phyloP scores from a whole-genome alignment of 2,888 invertebrate genomes.

The Rambutsinella grinnellia region DNA sequence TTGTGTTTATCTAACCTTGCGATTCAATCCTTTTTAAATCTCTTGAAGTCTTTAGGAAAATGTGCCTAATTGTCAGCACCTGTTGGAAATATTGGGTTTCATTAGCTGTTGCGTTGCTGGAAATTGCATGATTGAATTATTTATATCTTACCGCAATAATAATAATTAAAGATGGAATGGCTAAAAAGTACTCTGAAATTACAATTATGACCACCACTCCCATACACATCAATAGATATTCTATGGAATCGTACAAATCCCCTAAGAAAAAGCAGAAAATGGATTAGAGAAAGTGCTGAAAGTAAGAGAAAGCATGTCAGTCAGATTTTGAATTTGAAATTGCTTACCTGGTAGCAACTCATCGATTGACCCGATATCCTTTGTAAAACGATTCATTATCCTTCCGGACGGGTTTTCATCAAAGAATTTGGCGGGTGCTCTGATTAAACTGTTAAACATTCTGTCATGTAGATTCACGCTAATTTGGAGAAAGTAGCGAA shows the following conservation, averaged over 20 bases:
- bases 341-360: slow-evolving; percentile 77
- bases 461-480: slow-evolving; percentile 70
- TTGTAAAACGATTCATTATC: slow-evolving; percentile 77
- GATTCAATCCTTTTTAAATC: slow-evolving; percentile 39
- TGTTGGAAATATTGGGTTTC: too few species aligned
- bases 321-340: too few species aligned
- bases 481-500: slow-evolving; percentile 68
- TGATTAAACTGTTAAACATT: slow-evolving; percentile 71
- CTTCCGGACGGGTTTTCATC: slow-evolving; percentile 70
- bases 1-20: neutral
- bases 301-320: too few species aligned
- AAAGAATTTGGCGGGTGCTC: slow-evolving; percentile 62
- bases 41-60: slow-evolving; percentile 34
- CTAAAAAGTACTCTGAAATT: slow-evolving; percentile 69
- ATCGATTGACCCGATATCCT: slow-evolving; percentile 76
- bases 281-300: too few species aligned
- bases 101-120: too few species aligned
- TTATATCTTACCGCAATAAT: too few species aligned
- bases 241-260: slow-evolving; percentile 71
- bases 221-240: slow-evolving; percentile 71
- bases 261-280: too few species aligned
- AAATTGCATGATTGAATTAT: too few species aligned
- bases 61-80: slow-evolving; percentile 27
- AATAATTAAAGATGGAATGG: slow-evolving; percentile 68
- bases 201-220: slow-evolving; percentile 71